Percentiles rank a stretch among this genome's conserved stretches.
phyloP scores from a whole-genome alignment of 2,888 invertebrate genomes.

The Callimorpha dominula region DNA sequence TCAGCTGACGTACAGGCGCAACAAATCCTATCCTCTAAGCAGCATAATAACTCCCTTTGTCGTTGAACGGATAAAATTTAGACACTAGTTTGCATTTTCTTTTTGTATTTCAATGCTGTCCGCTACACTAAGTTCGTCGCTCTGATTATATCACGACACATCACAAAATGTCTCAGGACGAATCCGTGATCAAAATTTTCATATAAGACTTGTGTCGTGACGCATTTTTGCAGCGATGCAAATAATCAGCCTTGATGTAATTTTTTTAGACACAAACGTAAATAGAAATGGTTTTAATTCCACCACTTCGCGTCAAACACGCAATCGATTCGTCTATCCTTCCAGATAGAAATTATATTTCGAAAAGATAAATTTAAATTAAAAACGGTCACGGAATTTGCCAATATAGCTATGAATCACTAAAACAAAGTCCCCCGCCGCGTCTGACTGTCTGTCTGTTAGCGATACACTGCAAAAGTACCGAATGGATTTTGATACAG shows the following conservation, averaged over 20 bases:
- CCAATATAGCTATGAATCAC: conserved; percentile 38
- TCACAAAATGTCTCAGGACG: conserved; percentile 62
- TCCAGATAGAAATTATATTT: conserved; percentile 29
- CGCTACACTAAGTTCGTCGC: conserved; percentile 70
- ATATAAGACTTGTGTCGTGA: conserved; percentile 71
- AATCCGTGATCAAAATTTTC: conserved; percentile 79
- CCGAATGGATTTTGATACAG: too few relatives aligned
- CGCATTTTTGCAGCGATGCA: conserved; percentile 78
- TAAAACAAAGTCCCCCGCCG: conserved; percentile 19
- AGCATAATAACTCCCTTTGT: conserved; percentile 62
- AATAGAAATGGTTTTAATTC: conserved; percentile 64
- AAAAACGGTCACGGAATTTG: conserved; percentile 55
- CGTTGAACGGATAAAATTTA: conserved; percentile 75
- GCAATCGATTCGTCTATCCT: conserved; percentile 58
- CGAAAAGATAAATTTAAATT: conserved; percentile 35
- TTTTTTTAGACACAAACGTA: conserved; percentile 53
- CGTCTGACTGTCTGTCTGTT: too few relatives aligned
- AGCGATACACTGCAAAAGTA: too few relatives aligned
- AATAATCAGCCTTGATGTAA: conserved; percentile 72
- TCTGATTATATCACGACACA: conserved; percentile 67
- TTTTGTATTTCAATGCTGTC: conserved; percentile 81
- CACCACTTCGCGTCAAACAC: conserved; percentile 68
- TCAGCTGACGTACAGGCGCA: conserved; percentile 65
- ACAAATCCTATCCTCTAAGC: conserved; percentile 61
- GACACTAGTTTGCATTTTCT: conserved; percentile 81